Evolutionary conservation across 2,113 vertebrate species (phyloP).

Genomic region (Myotis brandtii): DNA sequence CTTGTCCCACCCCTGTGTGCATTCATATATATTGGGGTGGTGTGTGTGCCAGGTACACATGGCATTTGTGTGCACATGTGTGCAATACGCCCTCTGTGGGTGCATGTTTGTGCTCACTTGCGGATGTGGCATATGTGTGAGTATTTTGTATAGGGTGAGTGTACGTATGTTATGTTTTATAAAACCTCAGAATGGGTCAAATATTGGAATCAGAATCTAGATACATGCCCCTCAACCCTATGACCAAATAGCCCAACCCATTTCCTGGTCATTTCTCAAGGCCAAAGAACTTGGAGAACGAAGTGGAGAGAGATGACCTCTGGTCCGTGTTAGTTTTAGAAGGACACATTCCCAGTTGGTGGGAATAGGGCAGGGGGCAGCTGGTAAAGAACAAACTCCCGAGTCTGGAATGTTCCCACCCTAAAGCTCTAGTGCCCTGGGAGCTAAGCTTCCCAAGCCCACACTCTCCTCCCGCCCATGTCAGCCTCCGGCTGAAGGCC

Average conservation of each 20-base stretch:
- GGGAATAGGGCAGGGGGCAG: background rate
- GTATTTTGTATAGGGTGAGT: background rate
- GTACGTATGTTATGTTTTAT: background rate
- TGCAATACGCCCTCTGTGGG: background rate
- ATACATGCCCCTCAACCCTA: background rate
- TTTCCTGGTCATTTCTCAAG: background rate
- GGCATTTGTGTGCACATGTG: background rate
- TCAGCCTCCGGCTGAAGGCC: background rate
- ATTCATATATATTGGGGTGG: background rate
- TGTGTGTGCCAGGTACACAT: background rate
- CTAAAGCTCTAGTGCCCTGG: background rate
- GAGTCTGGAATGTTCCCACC: background rate
- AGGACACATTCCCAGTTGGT: background rate
- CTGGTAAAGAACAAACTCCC: background rate
- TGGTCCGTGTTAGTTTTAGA: background rate
- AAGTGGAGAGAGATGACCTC: background rate
- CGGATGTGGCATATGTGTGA: background rate
- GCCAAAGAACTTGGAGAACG: background rate
- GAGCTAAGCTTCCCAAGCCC: background rate
- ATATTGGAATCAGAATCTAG: background rate
- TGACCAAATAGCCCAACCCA: background rate
- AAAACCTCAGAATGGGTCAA: background rate
- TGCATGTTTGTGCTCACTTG: background rate
- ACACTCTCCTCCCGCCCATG: background rate
- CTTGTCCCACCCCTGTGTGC: background rate